phyloP scores from a whole-genome alignment of 2,888 invertebrate species.

The Lasius fuliginosus region DNA sequence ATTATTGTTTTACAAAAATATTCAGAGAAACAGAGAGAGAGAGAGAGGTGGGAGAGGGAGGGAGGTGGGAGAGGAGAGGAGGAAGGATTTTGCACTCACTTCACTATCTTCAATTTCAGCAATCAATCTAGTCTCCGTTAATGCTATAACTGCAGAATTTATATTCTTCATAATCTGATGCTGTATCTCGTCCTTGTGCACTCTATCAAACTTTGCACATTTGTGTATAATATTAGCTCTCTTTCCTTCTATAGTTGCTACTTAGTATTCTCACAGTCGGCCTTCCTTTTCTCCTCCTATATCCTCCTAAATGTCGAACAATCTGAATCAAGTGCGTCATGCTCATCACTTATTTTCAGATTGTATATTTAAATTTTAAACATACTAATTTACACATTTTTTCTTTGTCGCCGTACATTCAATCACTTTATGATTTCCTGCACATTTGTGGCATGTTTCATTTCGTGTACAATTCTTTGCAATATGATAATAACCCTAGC shows the following conservation, averaged over 20 bases:
- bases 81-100: background rate
- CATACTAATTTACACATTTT: background rate
- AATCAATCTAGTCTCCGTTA: background rate
- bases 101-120: background rate
- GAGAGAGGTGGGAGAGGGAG: too few species aligned
- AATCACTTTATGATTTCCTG: background rate
- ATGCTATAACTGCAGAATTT: background rate
- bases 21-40: background rate
- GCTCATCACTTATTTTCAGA: background rate
- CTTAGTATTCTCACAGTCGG: background rate
- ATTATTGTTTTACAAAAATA: background rate
- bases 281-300: background rate
- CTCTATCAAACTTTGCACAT: background rate
- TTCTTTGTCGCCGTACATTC: background rate
- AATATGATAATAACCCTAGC: background rate
- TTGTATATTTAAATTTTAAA: background rate
- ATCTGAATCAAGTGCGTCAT: background rate
- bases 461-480: background rate
- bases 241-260: background rate
- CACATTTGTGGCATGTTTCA: background rate
- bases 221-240: background rate
- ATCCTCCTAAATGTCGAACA: background rate
- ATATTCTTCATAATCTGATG: background rate
- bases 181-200: background rate
- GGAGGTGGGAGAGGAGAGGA: too few species aligned